phyloP scores from a whole-genome alignment of 2,888 invertebrate species.

The Iselma pallidipennis region DNA sequence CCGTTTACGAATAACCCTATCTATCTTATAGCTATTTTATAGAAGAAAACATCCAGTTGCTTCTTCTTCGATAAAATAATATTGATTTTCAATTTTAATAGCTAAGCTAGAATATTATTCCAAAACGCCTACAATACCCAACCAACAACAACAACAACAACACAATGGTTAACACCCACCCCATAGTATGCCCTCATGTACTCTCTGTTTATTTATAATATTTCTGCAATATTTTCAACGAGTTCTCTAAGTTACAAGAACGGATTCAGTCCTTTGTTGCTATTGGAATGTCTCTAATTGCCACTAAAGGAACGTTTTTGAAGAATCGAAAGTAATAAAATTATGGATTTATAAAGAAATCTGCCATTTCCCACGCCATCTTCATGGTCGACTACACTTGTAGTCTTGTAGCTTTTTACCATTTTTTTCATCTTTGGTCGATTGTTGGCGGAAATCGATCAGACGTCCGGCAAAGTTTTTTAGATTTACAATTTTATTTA shows the following conservation, averaged over 20 bases:
- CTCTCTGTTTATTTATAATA: constrained; percentile 12
- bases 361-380: neutral
- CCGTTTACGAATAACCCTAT: constrained; percentile 26
- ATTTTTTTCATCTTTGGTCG: neutral
- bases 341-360: too few species aligned
- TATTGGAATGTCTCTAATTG: neutral
- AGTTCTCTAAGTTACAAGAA: too few species aligned
- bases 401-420: neutral
- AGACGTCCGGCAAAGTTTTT: neutral
- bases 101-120: constrained; percentile 33
- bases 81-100: constrained; percentile 39
- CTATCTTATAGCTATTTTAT: neutral
- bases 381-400: neutral
- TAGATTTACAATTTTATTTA: too few species aligned
- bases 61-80: constrained; percentile 31
- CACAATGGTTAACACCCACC: constrained; percentile 29
- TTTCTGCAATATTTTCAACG: neutral
- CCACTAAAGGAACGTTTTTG: too few species aligned
- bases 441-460: neutral
- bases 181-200: neutral
- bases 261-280: neutral
- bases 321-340: too few species aligned
- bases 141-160: too few species aligned
- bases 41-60: neutral
- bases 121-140: constrained; percentile 34